Evolutionary conservation across 2,113 vertebrate species (phyloP), one percentile per base, ranked within the genome.

Genomic region (Nothoprocta pentlandii): DNA sequence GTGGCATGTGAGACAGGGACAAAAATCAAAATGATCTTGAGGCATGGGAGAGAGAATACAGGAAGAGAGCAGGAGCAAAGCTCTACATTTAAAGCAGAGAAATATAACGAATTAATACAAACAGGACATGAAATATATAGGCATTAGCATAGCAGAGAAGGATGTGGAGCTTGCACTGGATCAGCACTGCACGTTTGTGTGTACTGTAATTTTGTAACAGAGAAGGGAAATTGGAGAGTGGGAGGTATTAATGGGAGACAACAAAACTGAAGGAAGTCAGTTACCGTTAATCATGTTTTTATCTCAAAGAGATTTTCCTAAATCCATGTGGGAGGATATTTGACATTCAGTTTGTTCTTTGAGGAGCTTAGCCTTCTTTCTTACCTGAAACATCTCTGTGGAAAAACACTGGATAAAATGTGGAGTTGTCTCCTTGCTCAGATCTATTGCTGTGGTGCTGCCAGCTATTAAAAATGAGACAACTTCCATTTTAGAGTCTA

Each of bases 11-110:
- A 66, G 80, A 89, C 21, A 36, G 39, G 69, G 75, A 34, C 66
- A 51, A 83, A 96, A 93, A 87, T 89, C 62, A 62, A 84, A 96
- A 76, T 76, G 0, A 61, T 79, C 58, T 76, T 86, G 42, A 56
- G 78, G 34, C 12, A 36, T 5, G 4, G 2, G 32, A 25, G 17
- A 22, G 30, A 32, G 0, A 5, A 5, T 23, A 44, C 5, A 4
- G 8, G 6, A 10, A 36, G 12, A 67, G 16, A 4, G 10, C 21
- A 76, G 5, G 7, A 36, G 6, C 36, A 83, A 70, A 86, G 10
- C 3, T 87, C 16, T 77, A 3, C 25, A 21, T 86, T 78, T 80
- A 67, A 83, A 53, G 30, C 70, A 59, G 42, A 73, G 21, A 64
- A 87, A 82, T 53, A 47, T 80, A 85, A 11, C 10, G 11, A 56